A percentile compares a stretch with the other conserved stretches of the same genome.
Evolutionary conservation across 2,797 vertebrate genomes (phyloP).

Genomic region (Malurus leucopterus): DNA sequence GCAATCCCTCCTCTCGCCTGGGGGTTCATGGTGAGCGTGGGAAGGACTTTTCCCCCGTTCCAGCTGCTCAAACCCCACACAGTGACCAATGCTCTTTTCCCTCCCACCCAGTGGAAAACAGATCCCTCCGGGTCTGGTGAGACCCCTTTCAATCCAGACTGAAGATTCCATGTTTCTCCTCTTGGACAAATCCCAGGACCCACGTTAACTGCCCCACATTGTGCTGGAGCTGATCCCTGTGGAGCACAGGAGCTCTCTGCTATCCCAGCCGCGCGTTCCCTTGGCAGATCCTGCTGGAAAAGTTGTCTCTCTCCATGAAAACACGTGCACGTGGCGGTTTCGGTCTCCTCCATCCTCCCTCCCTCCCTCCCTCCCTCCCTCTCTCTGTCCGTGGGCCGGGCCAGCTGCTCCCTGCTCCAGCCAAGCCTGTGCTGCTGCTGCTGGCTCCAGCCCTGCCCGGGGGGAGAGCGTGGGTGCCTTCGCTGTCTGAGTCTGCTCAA

Average conservation of each 20-base stretch:
- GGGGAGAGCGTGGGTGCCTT: neutral
- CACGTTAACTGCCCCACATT: rapidly evolving
- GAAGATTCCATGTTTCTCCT: rapidly evolving
- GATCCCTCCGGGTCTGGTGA: neutral
- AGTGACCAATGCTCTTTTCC: neutral
- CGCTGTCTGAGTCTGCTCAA: neutral
- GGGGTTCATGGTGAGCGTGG: neutral
- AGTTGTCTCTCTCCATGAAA: neutral
- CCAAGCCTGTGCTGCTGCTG: constrained; percentile 38
- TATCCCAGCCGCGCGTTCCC: neutral
- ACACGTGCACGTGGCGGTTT: constrained; percentile 36
- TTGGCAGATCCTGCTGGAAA: constrained; percentile 27
- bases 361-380: neutral
- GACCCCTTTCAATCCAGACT: neutral
- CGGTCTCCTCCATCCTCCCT: neutral
- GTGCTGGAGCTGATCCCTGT: rapidly evolving
- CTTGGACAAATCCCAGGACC: neutral
- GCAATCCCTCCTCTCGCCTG: neutral
- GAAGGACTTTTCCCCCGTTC: constrained; percentile 3
- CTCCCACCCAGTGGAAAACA: neutral
- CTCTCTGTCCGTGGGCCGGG: neutral
- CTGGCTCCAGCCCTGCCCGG: neutral
- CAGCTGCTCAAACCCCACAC: neutral
- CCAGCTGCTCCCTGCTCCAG: constrained; percentile 42
- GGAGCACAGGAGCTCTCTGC: neutral